Percentiles rank a stretch among this genome's conserved stretches.
These are phyloP conservation scores for Poeciliopsis retropinna DNA, from an alignment of 2,113 vertebrate species.

Conservation along the genomic window DNA sequence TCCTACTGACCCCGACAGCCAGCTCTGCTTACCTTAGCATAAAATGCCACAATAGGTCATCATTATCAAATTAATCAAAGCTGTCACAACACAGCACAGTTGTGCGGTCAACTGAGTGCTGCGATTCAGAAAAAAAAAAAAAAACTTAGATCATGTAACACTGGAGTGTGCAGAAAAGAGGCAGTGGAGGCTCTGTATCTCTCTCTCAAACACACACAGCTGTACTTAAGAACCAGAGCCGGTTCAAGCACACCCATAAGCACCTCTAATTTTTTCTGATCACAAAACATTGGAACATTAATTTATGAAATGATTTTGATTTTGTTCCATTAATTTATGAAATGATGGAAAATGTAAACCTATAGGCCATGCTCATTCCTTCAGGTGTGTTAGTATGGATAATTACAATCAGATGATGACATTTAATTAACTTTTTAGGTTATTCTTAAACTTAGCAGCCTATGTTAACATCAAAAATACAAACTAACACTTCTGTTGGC, in stretches of 20 bases:
- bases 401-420: too few relatives aligned
- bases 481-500: too few relatives aligned
- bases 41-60: constrained; percentile 77
- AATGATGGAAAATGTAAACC: not conserved
- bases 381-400: too few relatives aligned
- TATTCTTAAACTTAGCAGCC: too few relatives aligned
- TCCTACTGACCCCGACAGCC: constrained; percentile 63
- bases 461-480: too few relatives aligned
- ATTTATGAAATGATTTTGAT: not conserved
- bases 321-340: not conserved
- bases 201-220: constrained; percentile 18
- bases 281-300: not conserved
- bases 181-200: not conserved
- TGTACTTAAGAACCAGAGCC: constrained; percentile 36
- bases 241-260: not conserved
- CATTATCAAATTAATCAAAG: constrained; percentile 81
- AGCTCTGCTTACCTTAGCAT: constrained; percentile 81
- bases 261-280: not conserved
- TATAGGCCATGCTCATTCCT: too few relatives aligned
- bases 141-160: constrained; percentile 65
- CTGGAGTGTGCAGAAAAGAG: constrained; percentile 54
- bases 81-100: constrained; percentile 61
- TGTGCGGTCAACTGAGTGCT: constrained; percentile 48
- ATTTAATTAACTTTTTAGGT: too few relatives aligned
- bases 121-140: constrained; percentile 11